Conservation (phyloP, 2,797 vertebrate species). For the Taenioides sp. region DNA sequence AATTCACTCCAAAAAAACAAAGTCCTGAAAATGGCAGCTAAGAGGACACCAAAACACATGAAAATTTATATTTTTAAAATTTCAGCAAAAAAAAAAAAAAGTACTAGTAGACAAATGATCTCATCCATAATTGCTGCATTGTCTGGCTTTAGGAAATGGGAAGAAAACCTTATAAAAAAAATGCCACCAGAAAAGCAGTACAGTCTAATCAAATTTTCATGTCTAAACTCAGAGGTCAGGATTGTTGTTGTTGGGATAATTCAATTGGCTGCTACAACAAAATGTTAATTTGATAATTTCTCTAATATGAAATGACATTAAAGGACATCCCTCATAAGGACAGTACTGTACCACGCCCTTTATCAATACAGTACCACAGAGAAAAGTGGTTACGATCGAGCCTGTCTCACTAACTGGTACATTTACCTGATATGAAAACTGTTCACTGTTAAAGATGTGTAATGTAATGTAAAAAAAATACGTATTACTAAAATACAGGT, state of each 20-base stretch:
- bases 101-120: too few species aligned
- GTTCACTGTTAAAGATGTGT: not conserved
- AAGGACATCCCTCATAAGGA: slow-evolving; percentile 38
- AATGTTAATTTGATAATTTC: slow-evolving; percentile 56
- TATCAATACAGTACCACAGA: not conserved
- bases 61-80: too few species aligned
- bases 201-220: not conserved
- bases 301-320: slow-evolving; percentile 48
- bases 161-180: slow-evolving; percentile 3
- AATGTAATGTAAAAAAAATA: not conserved
- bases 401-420: not conserved
- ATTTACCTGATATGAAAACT: not conserved
- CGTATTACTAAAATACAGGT: not conserved
- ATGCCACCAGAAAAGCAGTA: not conserved
- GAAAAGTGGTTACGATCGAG: not conserved
- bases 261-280: slow-evolving; percentile 40
- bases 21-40: not conserved
- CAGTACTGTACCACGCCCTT: slow-evolving; percentile 29
- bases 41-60: not conserved
- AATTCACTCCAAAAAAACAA: too few species aligned
- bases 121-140: not conserved
- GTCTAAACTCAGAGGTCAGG: not conserved
- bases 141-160: not conserved
- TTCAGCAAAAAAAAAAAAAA: too few species aligned
- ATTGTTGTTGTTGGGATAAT: slow-evolving; percentile 24